phyloP scores from a whole-genome alignment of 2,888 invertebrate genomes.

The Eulithis testata region DNA sequence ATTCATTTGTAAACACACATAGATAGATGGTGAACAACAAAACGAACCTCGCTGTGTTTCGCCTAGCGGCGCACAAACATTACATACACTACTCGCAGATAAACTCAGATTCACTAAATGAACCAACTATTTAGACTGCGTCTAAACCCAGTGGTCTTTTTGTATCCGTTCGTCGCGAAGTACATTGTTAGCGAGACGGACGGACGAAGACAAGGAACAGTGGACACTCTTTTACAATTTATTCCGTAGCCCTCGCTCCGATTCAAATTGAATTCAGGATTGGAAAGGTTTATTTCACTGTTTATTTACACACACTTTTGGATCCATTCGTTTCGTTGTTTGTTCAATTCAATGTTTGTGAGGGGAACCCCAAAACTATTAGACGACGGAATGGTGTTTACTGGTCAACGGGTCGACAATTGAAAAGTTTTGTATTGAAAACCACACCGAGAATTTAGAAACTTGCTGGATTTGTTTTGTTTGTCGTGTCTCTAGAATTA shows the following conservation, averaged over 20 bases:
- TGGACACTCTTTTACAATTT: constrained; percentile 28
- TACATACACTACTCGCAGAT: too few relatives aligned
- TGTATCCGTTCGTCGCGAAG: constrained; percentile 24
- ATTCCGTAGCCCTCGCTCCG: constrained; percentile 14
- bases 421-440: neutral
- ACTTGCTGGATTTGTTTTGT: neutral
- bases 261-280: constrained; percentile 12
- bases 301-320: constrained; percentile 15
- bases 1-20: too few relatives aligned
- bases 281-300: constrained; percentile 11
- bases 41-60: too few relatives aligned
- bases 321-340: constrained; percentile 3
- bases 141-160: constrained; percentile 18
- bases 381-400: constrained; percentile 1
- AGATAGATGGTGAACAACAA: too few relatives aligned
- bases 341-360: constrained; percentile 6
- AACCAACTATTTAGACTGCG: constrained; percentile 13
- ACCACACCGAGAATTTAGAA: neutral
- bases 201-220: constrained; percentile 18
- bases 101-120: neutral
- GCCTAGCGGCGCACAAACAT: too few relatives aligned
- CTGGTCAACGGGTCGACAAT: neutral
- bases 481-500: neutral
- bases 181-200: constrained; percentile 29
- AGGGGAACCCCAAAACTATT: neutral